Evolutionary conservation across 2,113 vertebrate species (phyloP).

Genomic region (Pangasianodon hypophthalmus): DNA sequence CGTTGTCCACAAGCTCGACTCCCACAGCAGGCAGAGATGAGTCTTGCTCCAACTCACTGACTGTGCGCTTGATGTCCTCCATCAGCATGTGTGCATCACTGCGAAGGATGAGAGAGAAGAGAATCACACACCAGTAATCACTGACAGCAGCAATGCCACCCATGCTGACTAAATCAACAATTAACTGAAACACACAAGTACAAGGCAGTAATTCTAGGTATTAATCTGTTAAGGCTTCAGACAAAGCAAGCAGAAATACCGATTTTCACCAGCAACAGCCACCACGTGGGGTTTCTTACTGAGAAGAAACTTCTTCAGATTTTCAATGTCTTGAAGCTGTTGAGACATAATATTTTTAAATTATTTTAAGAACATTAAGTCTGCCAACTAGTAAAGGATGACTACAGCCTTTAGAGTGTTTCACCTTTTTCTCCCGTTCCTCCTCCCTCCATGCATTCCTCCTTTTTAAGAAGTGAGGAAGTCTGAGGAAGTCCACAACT

Average conservation of each 20-base stretch:
- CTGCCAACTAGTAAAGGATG: background rate
- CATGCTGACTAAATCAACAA: background rate
- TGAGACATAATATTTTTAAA: slow-evolving; percentile 33
- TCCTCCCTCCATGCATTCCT: slow-evolving; percentile 95
- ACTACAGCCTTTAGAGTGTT: background rate
- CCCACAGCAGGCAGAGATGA: slow-evolving; percentile 90
- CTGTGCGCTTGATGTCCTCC: slow-evolving; percentile 94
- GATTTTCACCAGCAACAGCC: slow-evolving; percentile 90
- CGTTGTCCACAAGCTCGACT: slow-evolving; percentile 94
- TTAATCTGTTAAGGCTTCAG: background rate
- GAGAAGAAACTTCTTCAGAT: slow-evolving; percentile 90
- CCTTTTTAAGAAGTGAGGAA: slow-evolving; percentile 94
- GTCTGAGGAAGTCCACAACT: slow-evolving; percentile 92
- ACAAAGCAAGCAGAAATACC: slow-evolving; percentile 70
- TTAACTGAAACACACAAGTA: background rate
- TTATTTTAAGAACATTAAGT: background rate
- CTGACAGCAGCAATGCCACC: background rate
- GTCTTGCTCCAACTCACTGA: slow-evolving; percentile 93
- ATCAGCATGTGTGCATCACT: slow-evolving; percentile 98
- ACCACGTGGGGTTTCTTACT: slow-evolving; percentile 96
- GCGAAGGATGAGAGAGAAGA: slow-evolving; percentile 16
- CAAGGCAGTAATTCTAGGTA: background rate
- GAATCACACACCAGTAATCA: background rate
- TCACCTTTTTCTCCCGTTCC: slow-evolving; percentile 93
- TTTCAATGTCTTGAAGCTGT: slow-evolving; percentile 92